phyloP scores from a whole-genome alignment of 1,140 invertebrate genomes.

The Ceratoteleas bidentatus region DNA sequence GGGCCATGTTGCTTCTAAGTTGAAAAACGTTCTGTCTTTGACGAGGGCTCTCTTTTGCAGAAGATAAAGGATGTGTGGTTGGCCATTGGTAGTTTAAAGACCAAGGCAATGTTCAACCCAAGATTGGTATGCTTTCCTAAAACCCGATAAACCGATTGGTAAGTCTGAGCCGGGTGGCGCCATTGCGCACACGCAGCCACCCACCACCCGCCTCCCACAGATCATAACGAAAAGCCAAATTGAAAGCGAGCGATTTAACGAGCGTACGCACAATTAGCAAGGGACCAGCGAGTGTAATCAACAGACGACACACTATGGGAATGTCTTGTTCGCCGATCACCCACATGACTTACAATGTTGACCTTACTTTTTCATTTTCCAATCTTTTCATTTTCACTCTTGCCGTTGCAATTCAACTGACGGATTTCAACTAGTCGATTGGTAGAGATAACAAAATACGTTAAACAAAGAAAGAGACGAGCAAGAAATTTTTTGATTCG shows the following conservation, averaged over 20 bases:
- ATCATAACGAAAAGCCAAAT: slow-evolving; percentile 7
- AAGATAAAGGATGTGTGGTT: slow-evolving; percentile 82
- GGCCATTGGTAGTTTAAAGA: slow-evolving; percentile 81
- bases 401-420: too few relatives aligned
- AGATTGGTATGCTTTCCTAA: slow-evolving; percentile 81
- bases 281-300: slow-evolving; percentile 9
- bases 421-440: too few relatives aligned
- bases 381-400: slow-evolving; percentile 20
- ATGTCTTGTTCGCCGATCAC: slow-evolving; percentile 4
- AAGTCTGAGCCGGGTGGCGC: slow-evolving; percentile 77
- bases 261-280: slow-evolving; percentile 20
- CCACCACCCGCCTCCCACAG: slow-evolving; percentile 17
- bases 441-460: too few relatives aligned
- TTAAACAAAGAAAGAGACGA: background rate
- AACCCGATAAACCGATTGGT: slow-evolving; percentile 79
- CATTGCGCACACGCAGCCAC: slow-evolving; percentile 37
- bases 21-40: slow-evolving; percentile 80
- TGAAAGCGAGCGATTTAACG: slow-evolving; percentile 17
- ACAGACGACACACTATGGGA: too few relatives aligned
- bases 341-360: slow-evolving; percentile 3
- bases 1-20: slow-evolving; percentile 75
- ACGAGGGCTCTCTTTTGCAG: slow-evolving; percentile 81
- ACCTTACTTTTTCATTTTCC: slow-evolving; percentile 30
- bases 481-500: background rate
- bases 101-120: slow-evolving; percentile 81